Percentiles rank a stretch among this genome's conserved stretches.
These are phyloP conservation scores for Gopherus flavomarginatus DNA, from an alignment of 2,113 vertebrate genomes.

Conservation along the genomic window DNA sequence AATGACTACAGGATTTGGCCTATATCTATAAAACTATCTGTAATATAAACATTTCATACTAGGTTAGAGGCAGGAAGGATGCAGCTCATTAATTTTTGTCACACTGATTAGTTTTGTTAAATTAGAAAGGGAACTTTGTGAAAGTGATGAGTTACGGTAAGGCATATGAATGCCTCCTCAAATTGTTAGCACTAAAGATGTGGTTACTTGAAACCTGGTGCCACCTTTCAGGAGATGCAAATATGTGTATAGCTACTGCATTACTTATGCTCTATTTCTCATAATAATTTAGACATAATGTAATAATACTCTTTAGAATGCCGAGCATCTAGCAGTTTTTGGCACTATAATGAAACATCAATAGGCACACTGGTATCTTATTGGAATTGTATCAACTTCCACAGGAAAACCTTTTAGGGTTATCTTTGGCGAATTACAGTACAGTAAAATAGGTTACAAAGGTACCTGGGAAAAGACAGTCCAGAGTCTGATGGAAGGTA, in stretches of 20 bases:
- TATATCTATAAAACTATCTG: not conserved
- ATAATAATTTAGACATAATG: slow-evolving; percentile 13
- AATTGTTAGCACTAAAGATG: not conserved
- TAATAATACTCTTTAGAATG: not conserved
- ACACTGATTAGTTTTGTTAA: not conserved
- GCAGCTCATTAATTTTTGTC: not conserved
- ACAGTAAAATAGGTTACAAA: not conserved
- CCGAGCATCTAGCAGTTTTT: not conserved
- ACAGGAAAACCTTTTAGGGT: not conserved
- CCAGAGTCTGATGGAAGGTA: not conserved
- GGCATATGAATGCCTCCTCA: not conserved
- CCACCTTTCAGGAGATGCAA: not conserved
- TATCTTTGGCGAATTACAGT: not conserved
- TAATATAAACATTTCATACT: not conserved
- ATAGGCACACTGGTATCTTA: not conserved
- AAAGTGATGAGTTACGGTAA: not conserved
- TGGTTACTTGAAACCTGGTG: not conserved
- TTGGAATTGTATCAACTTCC: not conserved
- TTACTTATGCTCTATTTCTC: not conserved
- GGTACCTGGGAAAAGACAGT: not conserved
- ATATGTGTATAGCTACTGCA: not conserved
- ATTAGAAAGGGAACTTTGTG: not conserved
- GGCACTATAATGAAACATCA: not conserved
- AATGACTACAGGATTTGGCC: not conserved
- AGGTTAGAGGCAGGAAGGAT: not conserved